Evolutionary conservation across 1,140 invertebrate species (phyloP).

Genomic region (Campoletis sonorensis): DNA sequence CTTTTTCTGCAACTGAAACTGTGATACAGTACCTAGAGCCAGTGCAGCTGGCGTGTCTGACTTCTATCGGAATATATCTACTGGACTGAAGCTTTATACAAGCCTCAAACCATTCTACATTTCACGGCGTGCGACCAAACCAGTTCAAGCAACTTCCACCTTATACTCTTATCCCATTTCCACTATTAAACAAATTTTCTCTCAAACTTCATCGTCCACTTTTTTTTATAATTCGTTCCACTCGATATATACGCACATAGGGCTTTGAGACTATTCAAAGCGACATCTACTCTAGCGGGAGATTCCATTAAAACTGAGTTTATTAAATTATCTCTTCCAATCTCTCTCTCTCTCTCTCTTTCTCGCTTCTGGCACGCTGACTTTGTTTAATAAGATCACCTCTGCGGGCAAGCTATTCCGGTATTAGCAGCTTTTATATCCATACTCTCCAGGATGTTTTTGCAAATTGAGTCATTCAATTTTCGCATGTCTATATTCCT

Average conservation of each 20-base stretch:
- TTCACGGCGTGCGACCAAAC: background rate
- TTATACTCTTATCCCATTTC: background rate
- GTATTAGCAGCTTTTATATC: background rate
- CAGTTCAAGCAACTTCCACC: background rate
- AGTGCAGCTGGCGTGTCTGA: constrained; percentile 6
- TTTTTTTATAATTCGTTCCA: background rate
- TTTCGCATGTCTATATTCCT: too few species aligned
- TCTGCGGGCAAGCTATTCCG: constrained; percentile 3
- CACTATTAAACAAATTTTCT: background rate
- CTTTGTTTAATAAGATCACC: constrained; percentile 10
- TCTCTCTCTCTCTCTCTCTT: background rate
- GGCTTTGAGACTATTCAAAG: background rate
- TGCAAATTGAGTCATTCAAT: too few species aligned
- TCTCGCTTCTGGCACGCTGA: background rate
- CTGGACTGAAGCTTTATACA: background rate
- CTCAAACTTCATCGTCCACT: background rate
- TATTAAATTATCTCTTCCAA: constrained; percentile 5
- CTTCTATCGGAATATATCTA: constrained; percentile 7
- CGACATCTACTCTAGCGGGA: background rate
- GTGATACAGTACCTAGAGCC: background rate
- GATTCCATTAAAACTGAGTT: constrained; percentile 26
- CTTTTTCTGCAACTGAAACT: background rate
- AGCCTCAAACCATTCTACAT: background rate
- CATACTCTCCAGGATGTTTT: too few species aligned
- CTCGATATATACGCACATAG: background rate